Conservation (phyloP, 2,797 vertebrate genomes). For the Neosalanx taihuensis region DNA sequence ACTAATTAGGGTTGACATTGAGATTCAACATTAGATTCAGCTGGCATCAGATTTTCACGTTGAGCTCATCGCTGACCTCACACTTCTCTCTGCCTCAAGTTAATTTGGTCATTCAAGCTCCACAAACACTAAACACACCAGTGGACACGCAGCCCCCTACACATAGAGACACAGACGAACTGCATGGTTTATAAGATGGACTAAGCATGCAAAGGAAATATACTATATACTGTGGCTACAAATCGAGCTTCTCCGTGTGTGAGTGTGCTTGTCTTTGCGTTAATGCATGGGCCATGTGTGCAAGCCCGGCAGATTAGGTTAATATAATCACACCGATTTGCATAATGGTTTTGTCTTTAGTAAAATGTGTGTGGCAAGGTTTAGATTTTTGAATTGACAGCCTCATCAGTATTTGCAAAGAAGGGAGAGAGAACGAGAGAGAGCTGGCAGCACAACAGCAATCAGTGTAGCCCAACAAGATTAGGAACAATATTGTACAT, state of each 20-base stretch:
- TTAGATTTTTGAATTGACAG: conserved; percentile 8
- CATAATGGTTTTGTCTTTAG: conserved; percentile 12
- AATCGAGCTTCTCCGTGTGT: conserved; percentile 7
- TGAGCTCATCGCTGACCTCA: background rate
- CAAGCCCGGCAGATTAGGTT: background rate
- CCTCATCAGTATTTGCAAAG: background rate
- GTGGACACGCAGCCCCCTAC: background rate
- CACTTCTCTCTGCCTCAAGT: background rate
- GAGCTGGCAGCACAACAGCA: no score
- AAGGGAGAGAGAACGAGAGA: background rate
- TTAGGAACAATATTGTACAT: no score
- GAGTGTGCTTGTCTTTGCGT: background rate
- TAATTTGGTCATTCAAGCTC: background rate
- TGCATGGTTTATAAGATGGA: no score
- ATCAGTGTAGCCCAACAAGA: no score
- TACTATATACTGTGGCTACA: background rate
- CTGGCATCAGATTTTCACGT: background rate
- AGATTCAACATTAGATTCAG: background rate
- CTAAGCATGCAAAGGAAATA: no score
- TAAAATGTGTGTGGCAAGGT: background rate
- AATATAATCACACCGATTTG: conserved; percentile 19
- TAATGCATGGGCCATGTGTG: background rate
- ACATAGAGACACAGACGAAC: conserved; percentile 2
- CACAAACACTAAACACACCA: background rate
- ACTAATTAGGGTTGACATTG: no score